These are phyloP conservation scores for Coranthus polyacanthus DNA, from an alignment of 2,797 vertebrate species.

Conservation along the genomic window DNA sequence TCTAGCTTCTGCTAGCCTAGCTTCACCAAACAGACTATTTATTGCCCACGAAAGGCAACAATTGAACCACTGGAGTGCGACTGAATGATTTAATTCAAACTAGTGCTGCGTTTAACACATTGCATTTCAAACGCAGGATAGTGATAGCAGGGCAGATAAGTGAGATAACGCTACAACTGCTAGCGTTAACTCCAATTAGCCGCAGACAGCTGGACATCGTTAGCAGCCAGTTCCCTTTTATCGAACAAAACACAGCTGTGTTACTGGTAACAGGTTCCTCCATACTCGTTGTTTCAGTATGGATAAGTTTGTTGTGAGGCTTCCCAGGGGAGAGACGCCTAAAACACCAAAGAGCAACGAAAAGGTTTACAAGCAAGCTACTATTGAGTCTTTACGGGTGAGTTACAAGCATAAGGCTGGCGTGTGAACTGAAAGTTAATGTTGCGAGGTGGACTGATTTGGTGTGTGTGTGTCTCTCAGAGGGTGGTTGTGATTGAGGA, in stretches of 20 bases:
- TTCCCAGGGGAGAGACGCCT: slow-evolving; percentile 72
- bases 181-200: slow-evolving; percentile 35
- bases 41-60: fast-evolving
- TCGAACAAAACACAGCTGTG: not conserved
- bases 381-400: slow-evolving; percentile 91
- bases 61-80: fast-evolving
- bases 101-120: not conserved
- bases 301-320: slow-evolving; percentile 90
- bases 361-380: slow-evolving; percentile 88
- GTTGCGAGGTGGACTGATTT: not conserved
- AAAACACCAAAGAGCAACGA: slow-evolving; percentile 67
- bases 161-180: not conserved
- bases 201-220: too few relatives aligned
- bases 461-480: slow-evolving; percentile 74
- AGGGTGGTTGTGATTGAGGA: slow-evolving; percentile 98
- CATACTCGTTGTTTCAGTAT: slow-evolving; percentile 65
- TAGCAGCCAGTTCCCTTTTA: not conserved
- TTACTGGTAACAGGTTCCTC: not conserved
- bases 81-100: not conserved
- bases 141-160: not conserved
- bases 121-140: not conserved
- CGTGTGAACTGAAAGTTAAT: not conserved
- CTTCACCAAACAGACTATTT: not conserved
- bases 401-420: slow-evolving; percentile 33
- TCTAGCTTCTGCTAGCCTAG: not conserved